Evolutionary conservation across 2,888 invertebrate species (phyloP).

Genomic region (Lithophane semibrunnea): DNA sequence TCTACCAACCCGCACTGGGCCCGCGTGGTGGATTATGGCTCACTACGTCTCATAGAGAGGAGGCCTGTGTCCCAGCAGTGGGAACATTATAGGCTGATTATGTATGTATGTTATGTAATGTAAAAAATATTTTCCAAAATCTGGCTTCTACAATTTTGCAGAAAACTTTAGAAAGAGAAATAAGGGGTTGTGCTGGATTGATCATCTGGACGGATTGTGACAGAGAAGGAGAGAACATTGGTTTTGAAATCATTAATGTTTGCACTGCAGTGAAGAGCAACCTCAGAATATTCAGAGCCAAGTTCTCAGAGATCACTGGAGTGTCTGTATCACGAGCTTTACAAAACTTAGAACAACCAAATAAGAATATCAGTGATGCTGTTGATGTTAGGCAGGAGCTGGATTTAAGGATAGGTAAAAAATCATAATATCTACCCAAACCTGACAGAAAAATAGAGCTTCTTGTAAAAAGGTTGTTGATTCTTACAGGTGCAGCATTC

Average conservation of each 20-base stretch:
- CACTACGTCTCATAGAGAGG: no score
- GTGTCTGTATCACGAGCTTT: conserved; percentile 95
- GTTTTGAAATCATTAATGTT: conserved; percentile 98
- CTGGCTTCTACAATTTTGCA: conserved; percentile 74
- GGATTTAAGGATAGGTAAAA: conserved; percentile 97
- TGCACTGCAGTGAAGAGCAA: conserved; percentile 95
- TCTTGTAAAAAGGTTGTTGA: background rate
- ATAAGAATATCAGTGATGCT: conserved; percentile 96
- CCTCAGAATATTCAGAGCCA: conserved; percentile 94
- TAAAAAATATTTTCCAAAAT: background rate
- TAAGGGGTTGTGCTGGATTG: conserved; percentile 92
- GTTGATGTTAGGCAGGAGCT: conserved; percentile 98
- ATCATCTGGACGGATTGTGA: conserved; percentile 99
- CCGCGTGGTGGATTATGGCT: no score
- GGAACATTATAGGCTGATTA: no score
- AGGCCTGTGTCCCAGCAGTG: no score
- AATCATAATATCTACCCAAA: background rate
- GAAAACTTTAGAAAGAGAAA: conserved; percentile 93
- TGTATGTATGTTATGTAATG: no score
- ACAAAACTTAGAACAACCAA: conserved; percentile 94
- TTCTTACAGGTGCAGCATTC: conserved; percentile 96
- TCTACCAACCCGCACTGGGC: no score
- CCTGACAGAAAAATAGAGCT: background rate
- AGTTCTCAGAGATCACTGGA: conserved; percentile 99
- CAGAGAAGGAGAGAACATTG: conserved; percentile 99